A percentile compares a stretch with the other conserved stretches of the same genome.
Evolutionary conservation across 2,797 vertebrate genomes (phyloP).

Genomic region (Chelon auratus): DNA sequence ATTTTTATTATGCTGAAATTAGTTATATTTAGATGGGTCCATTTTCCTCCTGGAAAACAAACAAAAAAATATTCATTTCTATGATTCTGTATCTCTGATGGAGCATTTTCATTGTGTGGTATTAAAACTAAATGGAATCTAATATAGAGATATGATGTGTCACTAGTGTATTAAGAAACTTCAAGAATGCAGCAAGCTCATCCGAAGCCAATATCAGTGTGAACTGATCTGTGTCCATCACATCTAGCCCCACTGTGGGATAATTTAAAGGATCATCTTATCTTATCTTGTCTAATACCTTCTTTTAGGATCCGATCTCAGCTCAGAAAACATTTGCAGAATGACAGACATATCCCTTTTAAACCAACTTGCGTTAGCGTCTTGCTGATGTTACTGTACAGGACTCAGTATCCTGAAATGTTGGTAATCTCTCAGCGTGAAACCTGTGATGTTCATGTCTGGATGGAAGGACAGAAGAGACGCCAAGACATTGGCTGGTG

Average conservation of each 20-base stretch:
- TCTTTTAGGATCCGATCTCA: background rate
- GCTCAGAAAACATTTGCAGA: background rate
- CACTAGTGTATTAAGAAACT: background rate
- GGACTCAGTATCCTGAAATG: too few relatives aligned
- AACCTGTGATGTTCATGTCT: too few relatives aligned
- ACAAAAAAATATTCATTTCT: too few relatives aligned
- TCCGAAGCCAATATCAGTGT: background rate
- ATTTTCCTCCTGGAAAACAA: background rate
- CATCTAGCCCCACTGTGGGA: too few relatives aligned
- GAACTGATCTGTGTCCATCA: background rate
- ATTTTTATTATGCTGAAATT: constrained; percentile 1
- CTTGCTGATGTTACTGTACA: too few relatives aligned
- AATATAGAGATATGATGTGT: background rate
- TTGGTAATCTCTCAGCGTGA: too few relatives aligned
- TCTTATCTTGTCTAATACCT: background rate
- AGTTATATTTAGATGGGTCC: background rate
- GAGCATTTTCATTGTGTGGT: background rate
- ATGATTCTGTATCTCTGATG: background rate
- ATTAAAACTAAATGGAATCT: background rate
- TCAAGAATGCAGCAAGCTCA: background rate
- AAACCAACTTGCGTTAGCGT: background rate
- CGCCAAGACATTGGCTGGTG: too few relatives aligned
- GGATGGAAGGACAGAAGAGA: too few relatives aligned
- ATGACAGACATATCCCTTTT: background rate
- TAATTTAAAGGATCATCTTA: too few relatives aligned